Evolutionary conservation across 2,888 invertebrate genomes (phyloP).

Genomic region (Epicampocera succincta): DNA sequence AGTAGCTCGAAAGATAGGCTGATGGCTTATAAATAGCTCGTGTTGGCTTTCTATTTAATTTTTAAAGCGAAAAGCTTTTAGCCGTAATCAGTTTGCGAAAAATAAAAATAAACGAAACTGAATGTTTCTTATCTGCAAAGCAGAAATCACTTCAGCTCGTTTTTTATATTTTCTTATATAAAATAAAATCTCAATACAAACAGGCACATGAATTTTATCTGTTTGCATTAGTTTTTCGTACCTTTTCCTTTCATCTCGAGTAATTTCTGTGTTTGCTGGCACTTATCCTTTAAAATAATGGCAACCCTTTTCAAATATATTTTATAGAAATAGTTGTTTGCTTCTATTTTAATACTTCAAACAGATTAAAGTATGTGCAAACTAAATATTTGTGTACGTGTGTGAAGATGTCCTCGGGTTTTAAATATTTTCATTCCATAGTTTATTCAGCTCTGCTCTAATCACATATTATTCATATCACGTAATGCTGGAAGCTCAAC

Average conservation of each 20-base stretch:
- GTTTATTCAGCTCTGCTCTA: no score
- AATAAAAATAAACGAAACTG: slow-evolving; percentile 18
- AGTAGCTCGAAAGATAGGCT: neutral
- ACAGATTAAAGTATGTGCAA: no score
- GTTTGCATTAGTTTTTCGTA: neutral
- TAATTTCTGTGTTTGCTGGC: neutral
- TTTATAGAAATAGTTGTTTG: no score
- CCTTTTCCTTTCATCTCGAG: neutral
- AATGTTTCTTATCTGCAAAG: slow-evolving; percentile 49
- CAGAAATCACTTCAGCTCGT: slow-evolving; percentile 12
- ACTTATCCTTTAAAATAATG: neutral
- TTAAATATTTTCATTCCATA: no score
- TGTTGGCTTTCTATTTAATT: slow-evolving; percentile 1
- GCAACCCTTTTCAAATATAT: no score
- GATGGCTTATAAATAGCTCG: slow-evolving; percentile 22
- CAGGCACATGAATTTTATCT: neutral
- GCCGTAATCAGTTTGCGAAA: slow-evolving; percentile 11
- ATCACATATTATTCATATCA: no score
- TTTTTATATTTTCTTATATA: slow-evolving; percentile 19
- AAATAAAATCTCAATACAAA: slow-evolving; percentile 10
- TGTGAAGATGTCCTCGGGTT: no score
- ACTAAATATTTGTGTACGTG: no score
- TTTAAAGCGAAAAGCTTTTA: slow-evolving; percentile 21
- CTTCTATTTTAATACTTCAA: neutral
- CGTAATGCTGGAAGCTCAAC: no score